Base-by-base conservation (phyloP, 1,140 invertebrate genomes). In the Nephila pilipes region DNA sequence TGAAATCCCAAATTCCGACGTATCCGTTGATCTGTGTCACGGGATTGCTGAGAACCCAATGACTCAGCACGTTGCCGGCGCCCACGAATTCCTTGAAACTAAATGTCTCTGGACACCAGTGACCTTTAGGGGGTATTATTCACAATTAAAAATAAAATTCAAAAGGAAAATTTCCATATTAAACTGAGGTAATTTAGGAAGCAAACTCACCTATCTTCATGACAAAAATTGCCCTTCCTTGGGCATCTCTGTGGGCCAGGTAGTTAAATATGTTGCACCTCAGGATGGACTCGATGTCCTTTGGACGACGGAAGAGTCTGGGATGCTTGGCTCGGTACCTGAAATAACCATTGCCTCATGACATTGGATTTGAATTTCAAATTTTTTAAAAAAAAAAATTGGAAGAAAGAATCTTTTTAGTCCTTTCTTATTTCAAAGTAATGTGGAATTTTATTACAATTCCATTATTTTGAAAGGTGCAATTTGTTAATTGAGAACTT, bases 21-120 rank as follows among this genome's bases (percentile, higher is more conserved):
- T 75, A 93, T 0, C 92, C 92, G 22, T 93, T 93, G 25, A 93
- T 81, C n/a, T 93, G 92, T 14, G 92, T 93, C 14, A 93, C 92
- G 1, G 85, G 85, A 57, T 93, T 93, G 12, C 22, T 63, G 22
- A 93, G 46, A 0, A 93, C 87, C 92, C 85, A 89, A 0, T 93
- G 85, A 32, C 92, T 93, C 32, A 93, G n/a, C 16, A 89, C 20
- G 10, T 88, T 93, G 10, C 92, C 92, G 0, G 92, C 87, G 1
- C 85, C 92, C 1, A 93, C 85, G 25, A 93, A 93, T n/a, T 93
- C 92, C 22, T 93, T 93, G 92, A 93, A 93, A 46, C 32, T 93
- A 87, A 54, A 89, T 10, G 79, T 55, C 20, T 93, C 92, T 18
- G 92, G 55, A 22, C 79, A 88, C 92, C 92, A 93, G 25, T 81